Evolutionary conservation across 2,113 vertebrate species (phyloP).

Genomic region (Pedionomus torquatus): DNA sequence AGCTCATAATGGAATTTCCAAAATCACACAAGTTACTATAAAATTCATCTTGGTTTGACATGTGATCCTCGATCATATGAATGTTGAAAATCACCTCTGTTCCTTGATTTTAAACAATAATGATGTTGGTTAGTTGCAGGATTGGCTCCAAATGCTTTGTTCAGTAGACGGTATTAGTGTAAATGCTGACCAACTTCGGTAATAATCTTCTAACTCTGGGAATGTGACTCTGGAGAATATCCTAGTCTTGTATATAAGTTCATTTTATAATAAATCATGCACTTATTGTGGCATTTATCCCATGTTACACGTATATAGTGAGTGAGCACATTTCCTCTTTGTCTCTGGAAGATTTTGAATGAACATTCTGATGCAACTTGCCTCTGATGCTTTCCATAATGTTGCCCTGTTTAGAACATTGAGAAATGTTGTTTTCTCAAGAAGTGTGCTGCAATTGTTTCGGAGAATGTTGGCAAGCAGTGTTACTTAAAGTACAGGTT

Average conservation of each 20-base stretch:
- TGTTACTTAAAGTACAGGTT: neutral
- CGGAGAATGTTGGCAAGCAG: neutral
- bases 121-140: neutral
- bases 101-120: neutral
- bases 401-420: neutral
- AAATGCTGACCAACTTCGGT: neutral
- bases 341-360: constrained; percentile 27
- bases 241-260: constrained; percentile 19
- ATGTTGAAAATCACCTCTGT: neutral
- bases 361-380: neutral
- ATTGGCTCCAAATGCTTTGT: neutral
- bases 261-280: neutral
- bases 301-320: neutral
- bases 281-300: neutral
- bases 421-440: neutral
- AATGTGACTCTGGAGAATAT: constrained; percentile 14
- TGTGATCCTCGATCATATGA: neutral
- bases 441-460: neutral
- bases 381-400: neutral
- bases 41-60: neutral
- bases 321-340: constrained; percentile 52
- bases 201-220: neutral
- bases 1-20: neutral
- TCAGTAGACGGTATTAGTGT: neutral
- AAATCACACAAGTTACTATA: neutral